Evolutionary conservation across 92 coral and sea anemone genomes (phyloP), one percentile per base, ranked within the genome.

Genomic region (Muricea muricata): DNA sequence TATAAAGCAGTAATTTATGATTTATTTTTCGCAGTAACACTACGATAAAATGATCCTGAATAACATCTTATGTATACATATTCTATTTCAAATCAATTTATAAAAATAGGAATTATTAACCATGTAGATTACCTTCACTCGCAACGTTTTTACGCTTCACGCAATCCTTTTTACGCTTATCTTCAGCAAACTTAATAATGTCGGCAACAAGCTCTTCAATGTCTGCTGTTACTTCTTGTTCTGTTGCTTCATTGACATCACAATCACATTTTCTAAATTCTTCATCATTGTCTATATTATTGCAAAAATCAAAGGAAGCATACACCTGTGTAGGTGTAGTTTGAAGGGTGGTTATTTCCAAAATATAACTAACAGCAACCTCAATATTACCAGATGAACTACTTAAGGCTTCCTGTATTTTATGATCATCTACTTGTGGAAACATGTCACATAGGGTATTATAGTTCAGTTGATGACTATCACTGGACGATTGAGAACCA

Each of bases 291-390:
- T 63, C 77, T 32, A 84, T 84, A 34, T 73, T 63, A 41, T 63
- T 84, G 61, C 88, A 84, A 84, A 84, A 84, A 6, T 30, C 88
- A 84, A 84, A 74, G 28, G 83, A 84, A 33, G 88, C 83, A 84
- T 74, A 74, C 52, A 61, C 82, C 61, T 84, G 73, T 48, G 58
- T 75, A 21, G 88, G 55, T 52, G 88, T 74, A 34, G 75, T 73
- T 75, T 57, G 63, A 39, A 52, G 61, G 37, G 39, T 55, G 58
- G 73, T 48, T 74, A 74, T 41, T 52, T 61, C 52, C 50, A 84
- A 61, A 74, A 75, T 61, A 37, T 33, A 32, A 63, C 83, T 75
- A 28, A 85, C 66, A 29, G 88, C 88, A 12, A 61, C 63, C 68
- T 85, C 88, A 45, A 85, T 85, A 85, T 75, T 63, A 17, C 66